Evolutionary conservation across 2,888 invertebrate genomes (phyloP), one percentile per base, ranked within the genome.

Genomic region (Cyaniris semiargus): DNA sequence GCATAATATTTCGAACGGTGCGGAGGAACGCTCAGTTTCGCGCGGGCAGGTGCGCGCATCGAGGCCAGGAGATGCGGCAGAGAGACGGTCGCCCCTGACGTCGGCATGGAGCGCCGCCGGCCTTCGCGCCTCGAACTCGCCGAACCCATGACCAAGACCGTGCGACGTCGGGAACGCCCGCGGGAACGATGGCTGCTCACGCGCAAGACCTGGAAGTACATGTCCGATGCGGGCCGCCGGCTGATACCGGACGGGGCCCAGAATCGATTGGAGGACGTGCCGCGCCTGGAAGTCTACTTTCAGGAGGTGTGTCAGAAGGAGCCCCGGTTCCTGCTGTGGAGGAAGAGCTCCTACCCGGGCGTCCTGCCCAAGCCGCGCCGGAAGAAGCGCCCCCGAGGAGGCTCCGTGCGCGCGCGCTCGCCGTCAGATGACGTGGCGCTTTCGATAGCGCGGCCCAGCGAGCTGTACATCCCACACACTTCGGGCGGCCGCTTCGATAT

Each of bases 171-270:
- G 76, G 91, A 95, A 86, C 76, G 76, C 53, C 91, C 95, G 83
- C 96, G 96, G 86, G 98, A 98, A 89, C 95, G 98, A 88, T 98
- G 98, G 98, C 94, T 98, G 79, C 94, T 98, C 79, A 98, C 98
- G 71, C 94, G 98, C 79, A 98, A 98, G 91, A 98, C 98, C 75
- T 98, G 98, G 98, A 95, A 97, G 83, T 98, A 98, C 89, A 98
- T 98, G 98, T 96, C 97, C n/a, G 98, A 98, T 83, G 97, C 97
- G 48, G 98, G 98, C 71, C 96, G 97, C 79, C 96, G 97, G 85
- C 94, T 98, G 76, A 96, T 98, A 78, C 98, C 98, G n/a, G 97
- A 97, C 76, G 96, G 97, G 27, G 95, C 95, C 4, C 95, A 95
- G 85, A 96, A 96, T 87, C 95, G 96, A 5, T 89, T 95, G 0